phyloP scores from a whole-genome alignment of 1,140 invertebrate species.

The Argopecten irradians region DNA sequence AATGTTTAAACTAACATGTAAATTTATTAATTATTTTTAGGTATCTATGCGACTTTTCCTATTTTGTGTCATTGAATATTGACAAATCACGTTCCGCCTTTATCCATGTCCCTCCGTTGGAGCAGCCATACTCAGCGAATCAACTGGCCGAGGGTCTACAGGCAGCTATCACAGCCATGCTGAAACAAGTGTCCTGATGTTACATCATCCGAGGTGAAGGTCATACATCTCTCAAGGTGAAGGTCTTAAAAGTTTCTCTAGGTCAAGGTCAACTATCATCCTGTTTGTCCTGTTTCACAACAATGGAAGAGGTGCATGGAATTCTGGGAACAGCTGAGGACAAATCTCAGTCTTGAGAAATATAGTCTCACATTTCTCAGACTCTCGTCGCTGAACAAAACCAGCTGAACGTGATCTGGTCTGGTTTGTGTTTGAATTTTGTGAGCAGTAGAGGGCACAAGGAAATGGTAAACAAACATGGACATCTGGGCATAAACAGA shows the following conservation, averaged over 20 bases:
- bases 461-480: too few relatives aligned
- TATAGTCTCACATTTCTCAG: too few relatives aligned
- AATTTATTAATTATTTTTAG: constrained; percentile 58
- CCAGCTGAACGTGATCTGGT: too few relatives aligned
- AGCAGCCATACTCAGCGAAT: constrained; percentile 70
- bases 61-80: constrained; percentile 77
- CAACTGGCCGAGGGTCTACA: constrained; percentile 70
- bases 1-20: too few relatives aligned
- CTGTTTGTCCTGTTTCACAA: neutral
- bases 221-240: neutral
- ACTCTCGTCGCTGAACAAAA: too few relatives aligned
- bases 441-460: too few relatives aligned
- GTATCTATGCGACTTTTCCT: constrained; percentile 80
- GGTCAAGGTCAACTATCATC: neutral
- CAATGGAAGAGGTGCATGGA: neutral
- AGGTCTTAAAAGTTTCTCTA: too few relatives aligned
- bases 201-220: neutral
- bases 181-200: constrained; percentile 58
- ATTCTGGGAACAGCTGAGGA: neutral
- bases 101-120: constrained; percentile 79
- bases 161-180: constrained; percentile 68
- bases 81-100: constrained; percentile 77
- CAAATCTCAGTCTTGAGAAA: neutral
- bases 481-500: too few relatives aligned
- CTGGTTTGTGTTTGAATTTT: too few relatives aligned